Evolutionary conservation across 2,888 invertebrate species (phyloP), one percentile per base, ranked within the genome.

Genomic region (Lysandra bellargus): DNA sequence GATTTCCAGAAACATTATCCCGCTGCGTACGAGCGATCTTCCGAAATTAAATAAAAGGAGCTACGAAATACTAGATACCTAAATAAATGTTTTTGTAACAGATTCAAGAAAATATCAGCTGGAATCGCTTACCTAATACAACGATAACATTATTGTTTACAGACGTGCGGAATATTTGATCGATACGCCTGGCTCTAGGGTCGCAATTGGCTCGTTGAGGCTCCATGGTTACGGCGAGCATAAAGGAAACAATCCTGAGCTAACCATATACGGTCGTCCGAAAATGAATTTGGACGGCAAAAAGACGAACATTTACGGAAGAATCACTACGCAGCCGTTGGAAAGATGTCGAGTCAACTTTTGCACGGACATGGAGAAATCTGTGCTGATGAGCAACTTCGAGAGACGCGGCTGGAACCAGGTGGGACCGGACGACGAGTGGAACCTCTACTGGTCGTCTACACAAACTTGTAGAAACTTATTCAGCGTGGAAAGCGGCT

Each of bases 361-460:
- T 82, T 85, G 97, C 85, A 97, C 97, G 44, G 98, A 98, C 89
- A 95, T 98, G 86, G 98, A 98, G 87, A 98, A 98, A 89, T 98
- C 98, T 60, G 98, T 98, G n/a, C 95, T 98, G 79, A 95, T 97
- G 60, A 97, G 97, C 83, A 98, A 98, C 90, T 98, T 98, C 88
- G 98, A 98, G 85, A 97, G 98, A 87, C 94, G 98, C 79, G 98
- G 98, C 7, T 98, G 98, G 98, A 91, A 95, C 23, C 96, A 97
- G 87, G 98, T 86, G 4, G 96, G 96, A 4, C 96, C 97, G 0
- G 98, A 98, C 84, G 98, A 98, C 86, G 98, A 98, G 85, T 99
- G 99, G 99, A 98, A 99, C 89, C 97, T 99, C 88, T 99, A 99
- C 89, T 99, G 99, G 98, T 98, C 99, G 4, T 97, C 97, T 79